A percentile compares a stretch with the other conserved stretches of the same genome.
Conservation (phyloP, 2,113 vertebrate species). For the Paratilapia polleni region DNA sequence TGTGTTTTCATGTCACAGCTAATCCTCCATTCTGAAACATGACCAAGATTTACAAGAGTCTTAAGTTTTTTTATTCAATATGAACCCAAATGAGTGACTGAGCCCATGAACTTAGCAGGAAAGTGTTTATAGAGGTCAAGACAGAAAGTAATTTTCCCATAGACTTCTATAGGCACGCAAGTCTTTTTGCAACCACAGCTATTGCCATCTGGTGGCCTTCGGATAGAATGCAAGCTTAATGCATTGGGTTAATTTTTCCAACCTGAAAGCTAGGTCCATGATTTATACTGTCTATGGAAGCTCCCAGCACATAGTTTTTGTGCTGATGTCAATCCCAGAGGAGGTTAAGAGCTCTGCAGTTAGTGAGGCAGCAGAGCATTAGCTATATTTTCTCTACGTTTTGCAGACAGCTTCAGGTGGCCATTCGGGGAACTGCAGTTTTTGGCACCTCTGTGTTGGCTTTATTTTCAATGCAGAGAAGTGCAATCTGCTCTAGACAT, state of each 20-base stretch:
- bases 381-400: no score
- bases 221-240: not conserved
- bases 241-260: not conserved
- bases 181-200: not conserved
- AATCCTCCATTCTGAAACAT: not conserved
- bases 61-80: not conserved
- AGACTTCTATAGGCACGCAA: fast-evolving
- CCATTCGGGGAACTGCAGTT: fast-evolving
- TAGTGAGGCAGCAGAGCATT: no score
- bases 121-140: not conserved
- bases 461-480: no score
- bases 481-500: no score
- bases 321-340: no score
- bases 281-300: not conserved
- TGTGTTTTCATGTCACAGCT: not conserved
- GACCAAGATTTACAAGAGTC: not conserved
- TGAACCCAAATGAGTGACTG: not conserved
- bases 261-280: not conserved
- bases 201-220: not conserved
- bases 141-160: not conserved
- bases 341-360: no score
- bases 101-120: not conserved
- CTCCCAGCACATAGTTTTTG: no score
- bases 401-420: not conserved
- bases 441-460: no score